Conservation (phyloP, 2,797 vertebrate genomes). For the Anableps anableps region DNA sequence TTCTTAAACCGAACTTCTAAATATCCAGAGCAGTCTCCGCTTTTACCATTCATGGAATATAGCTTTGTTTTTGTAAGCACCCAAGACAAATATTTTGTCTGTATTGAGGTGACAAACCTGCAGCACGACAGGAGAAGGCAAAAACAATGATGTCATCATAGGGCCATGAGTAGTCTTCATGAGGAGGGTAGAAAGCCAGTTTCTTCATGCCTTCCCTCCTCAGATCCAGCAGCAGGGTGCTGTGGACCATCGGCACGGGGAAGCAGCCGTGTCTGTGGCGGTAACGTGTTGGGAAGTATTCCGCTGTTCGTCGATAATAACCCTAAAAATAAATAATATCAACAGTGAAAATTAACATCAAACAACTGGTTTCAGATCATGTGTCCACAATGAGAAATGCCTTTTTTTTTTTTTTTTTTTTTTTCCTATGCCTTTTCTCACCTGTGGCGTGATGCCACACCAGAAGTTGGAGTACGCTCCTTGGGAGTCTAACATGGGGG, state of each 20-base stretch:
- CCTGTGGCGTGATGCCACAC: conserved; percentile 98
- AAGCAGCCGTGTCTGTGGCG: conserved; percentile 90
- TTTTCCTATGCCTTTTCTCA: conserved; percentile 46
- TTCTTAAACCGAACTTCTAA: background rate
- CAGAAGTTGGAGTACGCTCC: conserved; percentile 98
- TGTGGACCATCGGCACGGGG: conserved; percentile 94
- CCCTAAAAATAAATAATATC: conserved; percentile 78
- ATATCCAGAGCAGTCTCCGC: background rate
- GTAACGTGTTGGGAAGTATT: conserved; percentile 95
- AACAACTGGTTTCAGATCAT: background rate
- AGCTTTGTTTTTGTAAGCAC: background rate
- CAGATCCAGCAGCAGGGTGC: conserved; percentile 90
- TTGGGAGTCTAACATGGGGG: conserved; percentile 95
- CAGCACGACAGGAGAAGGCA: conserved; percentile 90
- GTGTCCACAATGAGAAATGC: background rate
- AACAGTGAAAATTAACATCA: background rate
- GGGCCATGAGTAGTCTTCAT: conserved; percentile 92
- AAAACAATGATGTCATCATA: conserved; percentile 97
- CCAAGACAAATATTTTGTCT: background rate
- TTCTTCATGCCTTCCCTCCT: conserved; percentile 82
- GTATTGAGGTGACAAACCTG: conserved; percentile 75
- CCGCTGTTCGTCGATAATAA: conserved; percentile 92
- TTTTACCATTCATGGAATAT: background rate
- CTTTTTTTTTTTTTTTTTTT: background rate
- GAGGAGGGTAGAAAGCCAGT: conserved; percentile 92